Conservation (phyloP, 1,140 invertebrate species). For the Chlorops oryzae region DNA sequence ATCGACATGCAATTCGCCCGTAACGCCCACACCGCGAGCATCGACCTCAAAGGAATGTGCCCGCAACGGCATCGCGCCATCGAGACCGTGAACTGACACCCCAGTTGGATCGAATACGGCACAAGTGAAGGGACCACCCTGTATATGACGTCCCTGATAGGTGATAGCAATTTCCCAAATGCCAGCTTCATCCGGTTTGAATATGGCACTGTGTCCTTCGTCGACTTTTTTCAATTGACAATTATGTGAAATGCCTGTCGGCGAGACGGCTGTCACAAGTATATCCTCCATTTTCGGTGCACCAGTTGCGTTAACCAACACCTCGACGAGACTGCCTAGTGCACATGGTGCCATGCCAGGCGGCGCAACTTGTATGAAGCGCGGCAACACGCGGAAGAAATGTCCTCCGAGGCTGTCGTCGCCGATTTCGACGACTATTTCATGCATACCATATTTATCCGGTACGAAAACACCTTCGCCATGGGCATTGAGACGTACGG, state of each 20-base stretch:
- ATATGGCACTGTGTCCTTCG: constrained; percentile 85
- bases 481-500: constrained; percentile 59
- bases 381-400: constrained; percentile 81
- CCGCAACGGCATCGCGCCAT: constrained; percentile 69
- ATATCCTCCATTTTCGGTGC: constrained; percentile 75
- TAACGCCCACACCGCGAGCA: constrained; percentile 74
- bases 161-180: constrained; percentile 94
- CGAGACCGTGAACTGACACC: constrained; percentile 67
- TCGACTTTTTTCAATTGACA: constrained; percentile 72
- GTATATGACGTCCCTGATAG: constrained; percentile 92
- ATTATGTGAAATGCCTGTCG: constrained; percentile 68
- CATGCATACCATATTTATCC: constrained; percentile 87
- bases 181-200: constrained; percentile 93
- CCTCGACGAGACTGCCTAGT: constrained; percentile 88
- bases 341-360: constrained; percentile 92
- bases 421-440: constrained; percentile 61
- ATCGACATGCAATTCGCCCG: constrained; percentile 81
- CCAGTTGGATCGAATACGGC: constrained; percentile 94
- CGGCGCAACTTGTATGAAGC: constrained; percentile 74
- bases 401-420: constrained; percentile 58
- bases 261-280: constrained; percentile 81
- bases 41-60: constrained; percentile 79
- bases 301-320: constrained; percentile 85
- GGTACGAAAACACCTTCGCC: constrained; percentile 81
- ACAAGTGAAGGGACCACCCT: constrained; percentile 93